Evolutionary conservation across 2,797 vertebrate species (phyloP), one percentile per base, ranked within the genome.

Genomic region (Pampus argenteus): DNA sequence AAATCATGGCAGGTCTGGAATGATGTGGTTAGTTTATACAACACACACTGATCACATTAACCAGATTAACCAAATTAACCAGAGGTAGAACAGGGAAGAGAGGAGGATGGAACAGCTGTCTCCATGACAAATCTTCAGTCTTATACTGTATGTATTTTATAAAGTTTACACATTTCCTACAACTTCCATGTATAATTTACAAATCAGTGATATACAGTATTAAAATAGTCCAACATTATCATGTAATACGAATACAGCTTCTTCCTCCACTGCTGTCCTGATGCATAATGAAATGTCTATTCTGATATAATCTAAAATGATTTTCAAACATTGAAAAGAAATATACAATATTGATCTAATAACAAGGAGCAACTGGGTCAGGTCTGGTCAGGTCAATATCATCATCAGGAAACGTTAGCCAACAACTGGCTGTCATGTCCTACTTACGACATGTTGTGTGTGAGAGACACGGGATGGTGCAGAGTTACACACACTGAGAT

Each of bases 401-500:
- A 76, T 58, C 52, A 45, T 79, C 62, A 68, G 79, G 78, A 85
- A 77, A 79, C 67, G 80, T 66, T 66, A 52, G 38, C 71, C 50
- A 80, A 83, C 80, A 59, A 54, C 10, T 49, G 20, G 13, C 72
- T 81, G 81, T 85, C 90, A 84, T 89, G 87, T 87, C 71, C 81
- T 76, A 82, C 78, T 84, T 82, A 84, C n/a, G 71, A 74, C 74
- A 26, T 74, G 82, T 80, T 76, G 77, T 76, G 36, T 81, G 73
- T 72, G 64, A 61, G 72, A 66, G 80, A 80, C 47, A 47, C 58
- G 56, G 44, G 72, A 69, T 50, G 87, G 83, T 86, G 79, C 91
- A 84, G 77, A 82, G 90, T 94, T 92, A 90, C 92, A 83, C 80
- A 52, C 66, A 57, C 66, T 73, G 58, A 61, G 86, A 91, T 94